Percentiles rank a stretch among this genome's conserved stretches.
Conservation (phyloP, 1,140 invertebrate genomes). For the Lepidurus packardi region DNA sequence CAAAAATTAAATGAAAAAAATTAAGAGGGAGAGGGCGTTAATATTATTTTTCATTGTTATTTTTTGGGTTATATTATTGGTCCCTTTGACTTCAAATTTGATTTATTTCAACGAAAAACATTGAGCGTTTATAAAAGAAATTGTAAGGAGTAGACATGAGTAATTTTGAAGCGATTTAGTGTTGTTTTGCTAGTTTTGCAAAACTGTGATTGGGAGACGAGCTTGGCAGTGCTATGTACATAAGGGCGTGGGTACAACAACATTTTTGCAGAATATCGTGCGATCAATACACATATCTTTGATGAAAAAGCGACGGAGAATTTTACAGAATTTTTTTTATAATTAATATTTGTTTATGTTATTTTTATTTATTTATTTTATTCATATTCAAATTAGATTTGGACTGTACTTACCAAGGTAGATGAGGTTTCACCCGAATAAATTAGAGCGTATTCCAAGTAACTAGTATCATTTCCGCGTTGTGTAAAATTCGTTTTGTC, state of each 20-base stretch:
- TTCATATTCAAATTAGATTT: no score
- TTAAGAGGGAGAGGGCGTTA: not conserved
- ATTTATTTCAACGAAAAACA: not conserved
- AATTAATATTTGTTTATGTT: not conserved
- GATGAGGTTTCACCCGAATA: no score
- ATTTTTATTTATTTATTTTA: no score
- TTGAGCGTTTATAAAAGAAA: not conserved
- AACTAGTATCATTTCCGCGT: no score
- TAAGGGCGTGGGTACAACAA: not conserved
- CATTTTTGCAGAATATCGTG: constrained; percentile 6
- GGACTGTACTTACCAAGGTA: no score
- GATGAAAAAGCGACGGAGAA: not conserved
- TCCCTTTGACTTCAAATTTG: not conserved
- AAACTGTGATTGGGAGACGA: constrained; percentile 7
- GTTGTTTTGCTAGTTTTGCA: not conserved
- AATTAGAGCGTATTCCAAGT: no score
- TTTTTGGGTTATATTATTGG: not conserved
- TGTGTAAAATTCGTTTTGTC: no score
- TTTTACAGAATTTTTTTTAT: not conserved
- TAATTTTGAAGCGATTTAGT: not conserved
- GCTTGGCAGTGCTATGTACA: constrained; percentile 8
- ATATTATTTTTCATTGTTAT: not conserved
- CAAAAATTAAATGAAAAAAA: not conserved
- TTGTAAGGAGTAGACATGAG: not conserved
- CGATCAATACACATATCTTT: constrained; percentile 22